Percentiles rank a stretch among this genome's conserved stretches.
Conservation (phyloP, 2,113 vertebrate species). For the Oreochromis tanganicae region DNA sequence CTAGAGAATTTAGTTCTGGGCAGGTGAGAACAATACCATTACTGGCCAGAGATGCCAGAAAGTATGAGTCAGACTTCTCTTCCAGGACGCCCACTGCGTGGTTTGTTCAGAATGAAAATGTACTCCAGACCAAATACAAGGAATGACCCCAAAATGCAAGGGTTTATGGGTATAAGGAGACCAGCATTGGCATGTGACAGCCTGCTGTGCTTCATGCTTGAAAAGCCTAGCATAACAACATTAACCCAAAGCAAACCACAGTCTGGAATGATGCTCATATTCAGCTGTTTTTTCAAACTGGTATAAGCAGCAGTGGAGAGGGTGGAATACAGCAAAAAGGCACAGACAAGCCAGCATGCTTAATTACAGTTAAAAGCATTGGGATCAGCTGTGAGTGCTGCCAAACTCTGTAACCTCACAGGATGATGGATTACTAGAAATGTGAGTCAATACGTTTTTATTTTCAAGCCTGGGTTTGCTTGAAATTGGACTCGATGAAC, state of each 20-base stretch:
- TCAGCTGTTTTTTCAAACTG: constrained; percentile 18
- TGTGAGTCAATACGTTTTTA: neutral
- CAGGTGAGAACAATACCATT: constrained; percentile 45
- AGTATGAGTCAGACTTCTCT: constrained; percentile 41
- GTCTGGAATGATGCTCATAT: constrained; percentile 47
- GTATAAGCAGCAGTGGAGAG: neutral
- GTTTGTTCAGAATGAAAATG: constrained; percentile 29
- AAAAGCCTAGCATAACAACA: constrained; percentile 49
- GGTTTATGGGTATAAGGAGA: constrained; percentile 46
- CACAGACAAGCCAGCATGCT: neutral
- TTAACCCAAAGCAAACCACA: constrained; percentile 41
- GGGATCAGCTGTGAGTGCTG: neutral
- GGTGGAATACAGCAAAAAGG: constrained; percentile 2
- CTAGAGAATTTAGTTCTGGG: neutral
- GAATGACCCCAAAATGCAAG: constrained; percentile 38
- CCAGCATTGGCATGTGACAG: constrained; percentile 35
- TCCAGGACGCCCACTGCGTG: constrained; percentile 1
- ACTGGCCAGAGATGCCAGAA: constrained; percentile 37
- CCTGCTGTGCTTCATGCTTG: constrained; percentile 47
- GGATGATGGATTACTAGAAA: constrained; percentile 44
- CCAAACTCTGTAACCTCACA: constrained; percentile 10
- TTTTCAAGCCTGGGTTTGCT: neutral
- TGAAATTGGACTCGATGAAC: neutral
- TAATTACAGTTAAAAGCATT: constrained; percentile 27
- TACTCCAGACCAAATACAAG: constrained; percentile 15